A percentile compares a stretch with the other conserved stretches of the same genome.
These are phyloP conservation scores for Lepus townsendii DNA, from an alignment of 2,797 vertebrate species.

Conservation along the genomic window DNA sequence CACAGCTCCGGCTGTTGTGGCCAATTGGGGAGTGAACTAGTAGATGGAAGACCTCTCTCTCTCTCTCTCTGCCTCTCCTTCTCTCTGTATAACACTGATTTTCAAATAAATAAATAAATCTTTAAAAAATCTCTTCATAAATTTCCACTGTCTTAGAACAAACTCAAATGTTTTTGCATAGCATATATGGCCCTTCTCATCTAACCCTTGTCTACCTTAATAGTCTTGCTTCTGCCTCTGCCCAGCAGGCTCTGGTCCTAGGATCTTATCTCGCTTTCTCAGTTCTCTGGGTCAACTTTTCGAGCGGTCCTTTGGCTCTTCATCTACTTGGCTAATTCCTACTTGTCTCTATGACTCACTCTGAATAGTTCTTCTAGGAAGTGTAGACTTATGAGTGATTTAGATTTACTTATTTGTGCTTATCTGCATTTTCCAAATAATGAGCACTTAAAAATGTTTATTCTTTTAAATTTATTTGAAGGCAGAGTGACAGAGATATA, in stretches of 20 bases:
- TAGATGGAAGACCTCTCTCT: too few species aligned
- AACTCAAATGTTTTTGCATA: constrained; percentile 8
- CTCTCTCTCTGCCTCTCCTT: too few species aligned
- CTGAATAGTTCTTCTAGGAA: constrained; percentile 39
- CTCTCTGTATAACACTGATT: too few species aligned
- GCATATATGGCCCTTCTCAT: background rate
- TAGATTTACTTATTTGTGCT: background rate
- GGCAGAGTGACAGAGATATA: too few species aligned
- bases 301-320: background rate
- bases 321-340: constrained; percentile 33
- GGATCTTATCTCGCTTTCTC: constrained; percentile 44
- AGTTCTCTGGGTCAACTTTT: background rate
- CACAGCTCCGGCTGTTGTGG: too few species aligned
- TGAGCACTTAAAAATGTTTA: background rate
- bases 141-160: background rate
- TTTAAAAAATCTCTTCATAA: background rate
- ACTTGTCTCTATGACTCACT: background rate
- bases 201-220: constrained; percentile 34
- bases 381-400: background rate
- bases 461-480: too few species aligned
- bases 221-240: background rate
- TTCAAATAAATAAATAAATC: too few species aligned
- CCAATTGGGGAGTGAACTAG: too few species aligned
- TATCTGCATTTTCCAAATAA: background rate
- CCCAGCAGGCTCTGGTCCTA: background rate